Evolutionary conservation across 2,888 invertebrate genomes (phyloP).

Genomic region (Phalera bucephala): DNA sequence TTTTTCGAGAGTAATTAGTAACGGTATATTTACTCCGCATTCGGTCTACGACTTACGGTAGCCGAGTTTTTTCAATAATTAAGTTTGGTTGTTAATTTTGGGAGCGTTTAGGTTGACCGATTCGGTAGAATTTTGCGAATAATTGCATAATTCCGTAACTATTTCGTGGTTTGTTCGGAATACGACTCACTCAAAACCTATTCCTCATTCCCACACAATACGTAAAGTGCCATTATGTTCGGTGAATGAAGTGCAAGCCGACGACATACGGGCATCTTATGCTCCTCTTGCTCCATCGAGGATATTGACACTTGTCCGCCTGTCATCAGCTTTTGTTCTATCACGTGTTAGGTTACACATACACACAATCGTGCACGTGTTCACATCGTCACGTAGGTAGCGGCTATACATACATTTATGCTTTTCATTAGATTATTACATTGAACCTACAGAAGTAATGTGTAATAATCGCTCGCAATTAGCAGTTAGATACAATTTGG

Average conservation of each 20-base stretch:
- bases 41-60: conserved; percentile 62
- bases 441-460: neutral
- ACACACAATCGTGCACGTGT: conserved; percentile 61
- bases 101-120: conserved; percentile 40
- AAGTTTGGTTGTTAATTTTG: conserved; percentile 63
- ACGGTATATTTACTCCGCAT: conserved; percentile 69
- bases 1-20: conserved; percentile 73
- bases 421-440: conserved; percentile 17
- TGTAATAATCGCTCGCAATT: neutral
- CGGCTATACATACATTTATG: conserved; percentile 9
- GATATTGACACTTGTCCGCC: conserved; percentile 76
- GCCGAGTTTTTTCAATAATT: conserved; percentile 62
- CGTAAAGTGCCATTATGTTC: conserved; percentile 62
- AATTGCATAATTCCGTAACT: conserved; percentile 16
- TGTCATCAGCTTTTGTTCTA: conserved; percentile 69
- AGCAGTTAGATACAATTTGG: too few species aligned
- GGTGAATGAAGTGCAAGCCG: conserved; percentile 65
- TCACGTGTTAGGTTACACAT: conserved; percentile 68
- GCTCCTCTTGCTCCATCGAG: conserved; percentile 54
- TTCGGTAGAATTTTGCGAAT: conserved; percentile 30
- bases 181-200: conserved; percentile 19
- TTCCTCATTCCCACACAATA: conserved; percentile 57
- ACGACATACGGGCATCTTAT: conserved; percentile 77
- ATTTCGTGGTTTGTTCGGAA: conserved; percentile 9
- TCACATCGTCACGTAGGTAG: conserved; percentile 30